Evolutionary conservation across 2,797 vertebrate genomes (phyloP), one percentile per base, ranked within the genome.

Genomic region (Perdix hodgsoniae): DNA sequence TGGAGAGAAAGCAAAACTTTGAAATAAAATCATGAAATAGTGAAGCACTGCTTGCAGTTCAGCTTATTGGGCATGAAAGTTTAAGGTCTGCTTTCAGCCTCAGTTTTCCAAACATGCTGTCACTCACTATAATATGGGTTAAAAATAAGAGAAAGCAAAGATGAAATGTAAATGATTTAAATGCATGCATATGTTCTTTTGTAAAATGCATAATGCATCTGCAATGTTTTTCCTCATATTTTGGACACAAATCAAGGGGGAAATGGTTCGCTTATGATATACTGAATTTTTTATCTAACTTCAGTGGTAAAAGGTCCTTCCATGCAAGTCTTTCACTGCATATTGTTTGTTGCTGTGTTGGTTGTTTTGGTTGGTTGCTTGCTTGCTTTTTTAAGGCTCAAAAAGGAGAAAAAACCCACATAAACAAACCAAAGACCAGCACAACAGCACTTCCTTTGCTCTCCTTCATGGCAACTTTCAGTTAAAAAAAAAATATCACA

Each of bases 131-230:
- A 78, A 93, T 71, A 91, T 7, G 75, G 84, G 81, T 95, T 96
- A 90, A 96, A 97, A 97, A 91, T 82, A 95, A 97, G 87, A 75
- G 90, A 92, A 94, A 95, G 91, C 93, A 90, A 96, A 94, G 94
- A 91, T 39, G 83, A 97, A 96, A 97, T 69, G 94, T 97, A 95
- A 97, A 97, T 96, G 89, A 95, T 97, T 97, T 95, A 97, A 97
- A 96, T 39, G 52, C 80, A 82, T 81, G 86, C 93, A 95, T 95
- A 96, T 92, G 95, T 97, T 96, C 94, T 95, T 94, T 94, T 97
- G 95, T 95, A 96, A 96, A 97, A 97, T 97, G 88, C 71, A 97
- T 96, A 66, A 89, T 90, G 76, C 94, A 96, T 94, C 95, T 97
- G 94, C 88, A 92, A 92, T 80, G 67, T 61, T 94, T 95, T 92